Evolutionary conservation across 1,140 invertebrate species (phyloP), one percentile per base, ranked within the genome.

Genomic region (Achroia grisella): DNA sequence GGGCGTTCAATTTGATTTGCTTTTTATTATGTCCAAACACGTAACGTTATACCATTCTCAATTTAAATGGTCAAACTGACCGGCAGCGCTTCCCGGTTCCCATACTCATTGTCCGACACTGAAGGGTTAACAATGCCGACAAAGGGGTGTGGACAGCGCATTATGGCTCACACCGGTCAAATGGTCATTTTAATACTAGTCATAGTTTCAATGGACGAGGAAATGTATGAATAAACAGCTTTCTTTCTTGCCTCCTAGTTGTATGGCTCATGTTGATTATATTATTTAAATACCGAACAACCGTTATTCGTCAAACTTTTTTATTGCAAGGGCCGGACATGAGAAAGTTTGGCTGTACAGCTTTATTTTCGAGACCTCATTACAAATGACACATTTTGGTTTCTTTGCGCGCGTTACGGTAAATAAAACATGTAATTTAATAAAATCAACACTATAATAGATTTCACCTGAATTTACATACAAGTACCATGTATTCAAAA

Each of bases 141-240:
- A 84, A 84, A 75, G 55, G 71, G 74, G 80, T 84, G 80, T 71
- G 69, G 80, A 84, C 77, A 84, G 76, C 76, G 62, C 41, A 48
- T 52, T 52, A 52, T 54, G 49, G 47, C 69, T 60, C 50, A 57
- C 71, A 71, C 75, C 72, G 77, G 79, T 80, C 77, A 84, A 81
- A 84, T 81, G 80, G 76, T 72, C 77, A 81, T 63, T 63, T 58
- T 56, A 64, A 66, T 71, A 71, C 71, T 64, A 65, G 64, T 64
- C 69, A 75, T 72, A 76, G 71, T 64, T 62, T 70, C 62, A 76
- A 76, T 66, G 63, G 56, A 70, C 65, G 35, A 79, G 78, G 75
- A 79, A 82, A 76, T 60, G 71, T 65, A 75, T 79, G 73, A 82
- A 80, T 77, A 71, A 62, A 70, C 67, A 56, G 59, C 72, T 75